Evolutionary conservation across 2,888 invertebrate species (phyloP), one percentile per base, ranked within the genome.

Genomic region (Dusona sp.): DNA sequence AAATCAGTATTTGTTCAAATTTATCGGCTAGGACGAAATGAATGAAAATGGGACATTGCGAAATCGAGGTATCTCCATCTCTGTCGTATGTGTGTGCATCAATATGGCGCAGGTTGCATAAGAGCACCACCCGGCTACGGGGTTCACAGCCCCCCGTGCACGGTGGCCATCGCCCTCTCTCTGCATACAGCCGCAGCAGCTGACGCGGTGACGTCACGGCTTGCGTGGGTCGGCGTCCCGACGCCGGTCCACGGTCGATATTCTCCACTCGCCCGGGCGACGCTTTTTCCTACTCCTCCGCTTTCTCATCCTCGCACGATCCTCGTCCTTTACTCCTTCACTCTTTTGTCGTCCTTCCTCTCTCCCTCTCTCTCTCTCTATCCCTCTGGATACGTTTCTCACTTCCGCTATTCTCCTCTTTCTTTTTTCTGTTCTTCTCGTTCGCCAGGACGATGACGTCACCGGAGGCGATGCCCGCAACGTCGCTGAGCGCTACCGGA

Each of bases 161-260:
- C 90, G 88, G 89, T 79, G 89, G 78, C 80, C 82, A 87, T 88
- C 81, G 88, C 88, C 86, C 89, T 87, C 83, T 78, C 86, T 79
- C 79, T 70, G 82, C 87, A 73, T 84, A 77, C 80, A 74, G 89
- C 88, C 87, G 89, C 89, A 92, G 92, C 92, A 93, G 93, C 93
- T 93, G 93, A 93, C 92, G 90, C 91, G 91, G 88, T 93, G 93
- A 93, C 93, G 93, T 93, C 93, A 93, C 89, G 88, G 90, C 85
- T 92, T 91, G 92, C 92, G 92, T 90, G 91, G 91, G 92, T 92
- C 92, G 92, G 89, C 91, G 91, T 91, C 92, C 91, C 91, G 90
- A 92, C 91, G 92, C 88, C 89, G 89, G 89, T 88, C 90, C 90
- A 90, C 91, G 92, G 90, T 92, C 92, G 92, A 92, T 92, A 92